Evolutionary conservation across 2,888 invertebrate genomes (phyloP).

Genomic region (Ormyrus labotus): DNA sequence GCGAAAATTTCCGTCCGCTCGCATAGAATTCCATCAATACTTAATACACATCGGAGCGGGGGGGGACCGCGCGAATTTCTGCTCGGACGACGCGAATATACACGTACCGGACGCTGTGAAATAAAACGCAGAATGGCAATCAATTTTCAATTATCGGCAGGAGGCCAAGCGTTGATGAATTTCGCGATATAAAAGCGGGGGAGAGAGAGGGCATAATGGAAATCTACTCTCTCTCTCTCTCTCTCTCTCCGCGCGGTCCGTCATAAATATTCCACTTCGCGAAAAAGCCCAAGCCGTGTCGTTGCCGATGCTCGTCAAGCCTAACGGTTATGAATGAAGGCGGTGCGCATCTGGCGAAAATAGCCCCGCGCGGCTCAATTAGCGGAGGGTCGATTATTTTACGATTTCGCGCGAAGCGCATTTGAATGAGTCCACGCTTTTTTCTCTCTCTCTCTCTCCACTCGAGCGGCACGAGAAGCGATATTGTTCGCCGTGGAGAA

Average conservation of each 20-base stretch:
- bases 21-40: constrained; percentile 3
- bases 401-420: constrained; percentile 14
- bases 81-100: too few species aligned
- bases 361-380: constrained; percentile 25
- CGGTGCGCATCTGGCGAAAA: not conserved
- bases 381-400: constrained; percentile 25
- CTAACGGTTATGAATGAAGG: constrained; percentile 18
- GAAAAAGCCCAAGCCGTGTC: not conserved
- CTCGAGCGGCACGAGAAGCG: too few species aligned
- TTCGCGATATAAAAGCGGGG: not conserved
- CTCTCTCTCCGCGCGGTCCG: not conserved
- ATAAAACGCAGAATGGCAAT: not conserved
- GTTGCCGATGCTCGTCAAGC: too few species aligned
- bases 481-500: too few species aligned
- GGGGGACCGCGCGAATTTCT: not conserved
- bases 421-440: not conserved
- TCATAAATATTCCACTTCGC: constrained; percentile 24
- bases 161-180: constrained; percentile 1
- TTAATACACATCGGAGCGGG: not conserved
- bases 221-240: not conserved
- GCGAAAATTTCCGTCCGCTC: not conserved
- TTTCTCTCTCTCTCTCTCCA: too few species aligned
- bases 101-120: too few species aligned
- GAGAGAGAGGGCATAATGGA: not conserved
- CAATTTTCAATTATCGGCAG: constrained; percentile 21